Conservation (phyloP, 2,113 vertebrate species). For the Fulmarus glacialis region DNA sequence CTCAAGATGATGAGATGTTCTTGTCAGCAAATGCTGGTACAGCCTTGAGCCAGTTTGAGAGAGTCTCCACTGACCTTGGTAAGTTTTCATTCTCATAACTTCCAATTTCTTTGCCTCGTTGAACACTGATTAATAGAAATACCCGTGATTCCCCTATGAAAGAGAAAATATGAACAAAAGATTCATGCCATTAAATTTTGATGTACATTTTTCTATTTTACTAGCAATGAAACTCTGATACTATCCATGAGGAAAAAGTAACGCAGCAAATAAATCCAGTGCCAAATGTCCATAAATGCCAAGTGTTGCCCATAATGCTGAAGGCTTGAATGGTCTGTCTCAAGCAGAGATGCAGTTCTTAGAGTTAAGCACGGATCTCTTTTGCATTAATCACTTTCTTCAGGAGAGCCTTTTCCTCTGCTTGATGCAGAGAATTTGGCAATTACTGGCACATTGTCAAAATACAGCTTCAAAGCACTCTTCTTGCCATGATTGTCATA, state of each 20-base stretch:
- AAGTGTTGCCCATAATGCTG: background rate
- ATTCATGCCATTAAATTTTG: background rate
- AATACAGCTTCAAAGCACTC: background rate
- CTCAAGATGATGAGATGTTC: constrained; percentile 88
- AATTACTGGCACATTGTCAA: background rate
- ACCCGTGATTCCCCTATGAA: background rate
- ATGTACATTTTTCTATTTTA: background rate
- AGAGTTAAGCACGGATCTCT: background rate
- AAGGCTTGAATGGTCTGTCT: background rate
- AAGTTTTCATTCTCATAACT: constrained; percentile 49
- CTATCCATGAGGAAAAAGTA: background rate
- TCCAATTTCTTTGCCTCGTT: background rate
- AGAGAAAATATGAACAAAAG: background rate
- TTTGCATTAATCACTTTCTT: background rate
- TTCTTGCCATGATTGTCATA: background rate
- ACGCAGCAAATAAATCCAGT: background rate
- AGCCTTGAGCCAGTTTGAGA: constrained; percentile 93
- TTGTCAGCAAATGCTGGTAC: constrained; percentile 89
- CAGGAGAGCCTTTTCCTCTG: background rate
- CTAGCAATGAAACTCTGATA: background rate
- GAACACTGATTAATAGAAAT: background rate
- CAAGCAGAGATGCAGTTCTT: background rate
- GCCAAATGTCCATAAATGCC: background rate
- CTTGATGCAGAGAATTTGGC: background rate
- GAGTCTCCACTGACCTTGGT: constrained; percentile 88